Evolutionary conservation across 2,888 invertebrate genomes (phyloP).

Genomic region (Gasteruption jaculator): DNA sequence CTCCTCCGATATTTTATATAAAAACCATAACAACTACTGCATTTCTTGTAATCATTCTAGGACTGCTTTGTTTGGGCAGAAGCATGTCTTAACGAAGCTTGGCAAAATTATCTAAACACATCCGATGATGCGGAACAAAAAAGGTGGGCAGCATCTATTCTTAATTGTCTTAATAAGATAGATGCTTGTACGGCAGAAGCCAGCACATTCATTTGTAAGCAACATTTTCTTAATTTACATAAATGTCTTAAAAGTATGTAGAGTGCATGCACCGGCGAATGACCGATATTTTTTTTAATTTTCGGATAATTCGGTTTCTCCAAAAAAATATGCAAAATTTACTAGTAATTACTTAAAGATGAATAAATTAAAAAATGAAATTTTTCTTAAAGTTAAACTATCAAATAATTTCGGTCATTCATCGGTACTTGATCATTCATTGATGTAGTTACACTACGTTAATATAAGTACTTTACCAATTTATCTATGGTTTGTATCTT

Average conservation of each 20-base stretch:
- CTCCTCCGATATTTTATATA: too few relatives aligned
- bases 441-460: not conserved
- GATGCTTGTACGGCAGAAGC: slow-evolving; percentile 56
- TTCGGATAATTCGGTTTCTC: too few relatives aligned
- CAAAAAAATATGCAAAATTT: too few relatives aligned
- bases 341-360: too few relatives aligned
- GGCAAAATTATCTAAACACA: slow-evolving; percentile 60
- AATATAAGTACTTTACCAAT: not conserved
- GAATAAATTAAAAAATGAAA: too few relatives aligned
- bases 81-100: slow-evolving; percentile 69
- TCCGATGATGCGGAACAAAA: slow-evolving; percentile 47
- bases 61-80: slow-evolving; percentile 76
- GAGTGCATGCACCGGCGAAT: too few relatives aligned
- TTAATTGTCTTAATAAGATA: slow-evolving; percentile 52
- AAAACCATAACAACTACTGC: slow-evolving; percentile 6
- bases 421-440: not conserved
- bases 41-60: slow-evolving; percentile 43
- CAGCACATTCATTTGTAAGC: slow-evolving; percentile 54
- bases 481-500: too few relatives aligned
- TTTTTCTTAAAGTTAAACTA: too few relatives aligned
- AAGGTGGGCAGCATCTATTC: slow-evolving; percentile 54
- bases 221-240: too few relatives aligned
- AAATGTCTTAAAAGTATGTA: too few relatives aligned
- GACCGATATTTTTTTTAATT: too few relatives aligned
- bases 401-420: too few relatives aligned